A percentile compares a stretch with the other conserved stretches of the same genome.
Evolutionary conservation across 1,140 invertebrate genomes (phyloP).

Genomic region (Mamestra configurata): DNA sequence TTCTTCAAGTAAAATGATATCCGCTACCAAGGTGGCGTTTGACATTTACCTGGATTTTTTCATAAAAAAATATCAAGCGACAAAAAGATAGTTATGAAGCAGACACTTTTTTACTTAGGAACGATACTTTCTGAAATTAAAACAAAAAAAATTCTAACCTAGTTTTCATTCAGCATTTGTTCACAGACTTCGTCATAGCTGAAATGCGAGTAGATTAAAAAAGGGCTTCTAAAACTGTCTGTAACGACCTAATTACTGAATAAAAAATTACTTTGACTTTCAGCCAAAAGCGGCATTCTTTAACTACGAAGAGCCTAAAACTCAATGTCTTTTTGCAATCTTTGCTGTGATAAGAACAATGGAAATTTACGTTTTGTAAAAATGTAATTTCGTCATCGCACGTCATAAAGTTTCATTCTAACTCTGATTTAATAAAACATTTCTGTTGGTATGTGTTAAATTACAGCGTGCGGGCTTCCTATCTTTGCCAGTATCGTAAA

Average conservation of each 20-base stretch:
- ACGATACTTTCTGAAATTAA: neutral
- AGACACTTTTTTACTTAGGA: neutral
- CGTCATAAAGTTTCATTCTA: constrained; percentile 3
- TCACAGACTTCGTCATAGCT: constrained; percentile 2
- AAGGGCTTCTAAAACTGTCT: constrained; percentile 18
- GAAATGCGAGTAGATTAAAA: constrained; percentile 41
- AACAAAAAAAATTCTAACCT: neutral
- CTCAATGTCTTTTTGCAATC: neutral
- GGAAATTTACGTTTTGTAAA: neutral
- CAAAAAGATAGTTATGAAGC: too few relatives aligned
- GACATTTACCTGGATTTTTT: too few relatives aligned
- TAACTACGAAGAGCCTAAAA: neutral
- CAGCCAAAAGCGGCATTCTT: constrained; percentile 38
- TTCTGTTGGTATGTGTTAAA: constrained; percentile 3
- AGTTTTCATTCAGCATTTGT: constrained; percentile 2
- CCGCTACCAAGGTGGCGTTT: too few relatives aligned
- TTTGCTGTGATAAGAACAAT: constrained; percentile 19
- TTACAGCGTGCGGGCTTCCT: constrained; percentile 12
- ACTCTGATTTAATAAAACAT: constrained; percentile 12
- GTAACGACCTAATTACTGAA: constrained; percentile 42
- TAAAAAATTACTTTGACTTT: constrained; percentile 42
- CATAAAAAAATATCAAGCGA: too few relatives aligned
- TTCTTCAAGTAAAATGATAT: too few relatives aligned
- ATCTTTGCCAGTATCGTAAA: constrained; percentile 28
- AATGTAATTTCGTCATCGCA: neutral